Conservation (phyloP, 1,140 invertebrate genomes). For the Sitobion miscanthi region DNA sequence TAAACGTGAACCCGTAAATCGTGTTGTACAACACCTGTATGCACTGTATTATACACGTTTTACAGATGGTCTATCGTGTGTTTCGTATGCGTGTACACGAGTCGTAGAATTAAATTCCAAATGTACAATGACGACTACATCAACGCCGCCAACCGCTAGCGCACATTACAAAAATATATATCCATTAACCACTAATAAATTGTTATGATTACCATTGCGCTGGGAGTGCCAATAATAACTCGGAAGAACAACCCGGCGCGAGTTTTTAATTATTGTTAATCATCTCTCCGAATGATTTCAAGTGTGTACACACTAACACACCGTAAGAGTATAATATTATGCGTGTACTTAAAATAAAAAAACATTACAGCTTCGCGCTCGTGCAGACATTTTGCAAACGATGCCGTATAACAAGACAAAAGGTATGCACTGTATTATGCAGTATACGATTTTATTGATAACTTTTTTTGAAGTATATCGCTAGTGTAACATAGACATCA, state of each 20-base stretch:
- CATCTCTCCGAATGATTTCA: conserved; percentile 6
- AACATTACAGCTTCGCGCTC: background rate
- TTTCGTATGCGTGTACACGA: background rate
- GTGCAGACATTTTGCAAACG: background rate
- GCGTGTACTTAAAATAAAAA: background rate
- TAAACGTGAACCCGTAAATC: conserved; percentile 14
- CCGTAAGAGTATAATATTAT: background rate
- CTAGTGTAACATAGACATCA: background rate
- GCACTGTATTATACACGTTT: background rate
- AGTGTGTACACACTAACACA: background rate
- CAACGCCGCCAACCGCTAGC: background rate
- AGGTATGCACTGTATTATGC: background rate
- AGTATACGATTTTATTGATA: background rate
- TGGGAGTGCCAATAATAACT: conserved; percentile 31
- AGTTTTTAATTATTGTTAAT: conserved; percentile 42
- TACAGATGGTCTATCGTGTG: background rate
- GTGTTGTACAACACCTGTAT: conserved; percentile 21
- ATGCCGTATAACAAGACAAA: background rate
- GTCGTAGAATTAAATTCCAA: conserved; percentile 6
- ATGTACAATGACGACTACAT: background rate
- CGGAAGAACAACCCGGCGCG: background rate
- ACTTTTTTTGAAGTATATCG: background rate
- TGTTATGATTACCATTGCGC: background rate
- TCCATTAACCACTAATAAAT: conserved; percentile 1
- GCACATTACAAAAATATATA: background rate